Evolutionary conservation across 2,797 vertebrate species (phyloP), one percentile per base, ranked within the genome.

Genomic region (Sebastes wilsoni): DNA sequence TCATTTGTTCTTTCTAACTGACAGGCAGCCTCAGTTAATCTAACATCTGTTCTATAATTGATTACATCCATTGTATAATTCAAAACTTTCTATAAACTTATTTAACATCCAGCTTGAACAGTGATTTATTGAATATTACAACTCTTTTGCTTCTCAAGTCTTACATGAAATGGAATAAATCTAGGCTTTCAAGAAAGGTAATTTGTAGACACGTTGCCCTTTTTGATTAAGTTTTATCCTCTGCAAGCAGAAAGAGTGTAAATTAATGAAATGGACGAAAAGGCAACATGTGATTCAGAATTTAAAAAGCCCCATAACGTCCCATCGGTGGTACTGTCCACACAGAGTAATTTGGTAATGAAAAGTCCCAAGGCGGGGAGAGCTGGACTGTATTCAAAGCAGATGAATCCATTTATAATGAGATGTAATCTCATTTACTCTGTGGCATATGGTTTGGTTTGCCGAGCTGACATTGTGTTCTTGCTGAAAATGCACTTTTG

Each of bases 401-500:
- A 80, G 79, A 86, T 85, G 69, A 92, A 84, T 90, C 86, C 36
- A 76, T 90, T 88, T 76, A 84, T 82, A 90, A 91, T 87, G 70
- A 90, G 70, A 90, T 77, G 58, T 90, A 83, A 93, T 90, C 80
- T 91, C 64, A 83, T 92, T 88, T 85, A 78, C 72, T 90, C 42
- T 79, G 77, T 75, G 81, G 79, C 85, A 87, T 78, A 89, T 74
- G 85, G 87, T 86, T 85, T 74, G 85, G 72, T 90, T 88, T 89
- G 80, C 80, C 2, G 46, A 60, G 67, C 75, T 80, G 64, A 72
- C 58, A 54, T 55, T 73, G 80, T 83, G 68, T 87, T 93, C 69
- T 83, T 88, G 89, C 88, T 93, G 87, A 92, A 93, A 89, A 89
- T 66, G 90, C 92, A 87, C 42, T 88, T 93, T 83, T 85, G 36